Evolutionary conservation across 1,140 invertebrate species (phyloP), one percentile per base, ranked within the genome.

Genomic region (Musca domestica): DNA sequence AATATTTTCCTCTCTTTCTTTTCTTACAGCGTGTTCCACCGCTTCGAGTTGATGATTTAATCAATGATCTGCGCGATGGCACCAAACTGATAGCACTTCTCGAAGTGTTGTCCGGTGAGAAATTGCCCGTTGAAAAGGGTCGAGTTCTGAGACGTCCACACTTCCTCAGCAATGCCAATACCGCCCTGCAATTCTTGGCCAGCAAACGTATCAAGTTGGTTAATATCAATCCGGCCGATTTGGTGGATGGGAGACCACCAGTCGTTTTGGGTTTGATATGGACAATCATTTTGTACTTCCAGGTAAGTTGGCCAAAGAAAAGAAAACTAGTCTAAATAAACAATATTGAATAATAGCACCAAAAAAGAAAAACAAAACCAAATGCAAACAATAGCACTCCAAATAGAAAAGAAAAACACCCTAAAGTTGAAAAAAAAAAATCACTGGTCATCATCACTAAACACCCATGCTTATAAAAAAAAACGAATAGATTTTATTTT

Each of bases 231-330:
- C 90, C 97, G 3, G 92, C 95, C 47, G 98, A 99, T 86, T 87
- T 99, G 76, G 97, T 98, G 64, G 97, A 99, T 85, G 98, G 98
- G 74, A 89, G 96, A 86, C 96, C 96, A 58, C 91, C 95, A 67
- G 96, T 99, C 79, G 95, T 99, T 54, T 87, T 99, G 69, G 98
- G 97, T 67, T 89, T 99, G 22, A 96, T 99, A 76, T 99, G 98
- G 98, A 99, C 96, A 74, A 97, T 99, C 80, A 99, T 99, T 83
- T 87, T 99, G 52, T 98, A 99, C 85, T 99, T 99, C 92, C 97
- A 99, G 91, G 96, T 98, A 87, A 84, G 81, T 64, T 52, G 4
- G 2, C 17, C 30, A 30, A n/a, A n/a, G n/a, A n/a, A 25, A 48
- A 30, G 25, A 46, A 46, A 3, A 25, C 4, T 41, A n/a, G 12